These are phyloP conservation scores for Terebella lapidaria DNA, from an alignment of 2,888 invertebrate genomes.

Conservation along the genomic window DNA sequence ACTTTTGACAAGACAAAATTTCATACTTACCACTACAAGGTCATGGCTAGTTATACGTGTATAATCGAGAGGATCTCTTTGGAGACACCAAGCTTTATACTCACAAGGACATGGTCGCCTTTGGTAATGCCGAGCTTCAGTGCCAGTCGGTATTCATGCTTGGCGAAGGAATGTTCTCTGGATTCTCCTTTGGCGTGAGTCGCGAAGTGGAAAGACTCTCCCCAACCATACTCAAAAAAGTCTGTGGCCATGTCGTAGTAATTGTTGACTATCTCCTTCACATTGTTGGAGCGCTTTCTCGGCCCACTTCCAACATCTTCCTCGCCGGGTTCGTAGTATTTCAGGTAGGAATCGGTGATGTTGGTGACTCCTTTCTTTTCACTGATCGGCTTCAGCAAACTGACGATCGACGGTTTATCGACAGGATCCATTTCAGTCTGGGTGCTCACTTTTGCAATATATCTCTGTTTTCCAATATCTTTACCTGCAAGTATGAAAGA, in stretches of 20 bases:
- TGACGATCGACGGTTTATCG: not conserved
- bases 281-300: not conserved
- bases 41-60: no score
- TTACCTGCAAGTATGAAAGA: no score
- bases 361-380: not conserved
- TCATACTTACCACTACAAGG: no score
- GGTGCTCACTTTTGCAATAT: no score
- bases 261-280: not conserved
- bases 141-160: constrained; percentile 23
- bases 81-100: no score
- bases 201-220: constrained; percentile 25
- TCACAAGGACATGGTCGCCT: constrained; percentile 20
- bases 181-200: constrained; percentile 18
- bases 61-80: no score
- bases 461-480: no score
- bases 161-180: constrained; percentile 19
- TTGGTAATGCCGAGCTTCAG: constrained; percentile 17
- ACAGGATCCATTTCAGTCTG: not conserved
- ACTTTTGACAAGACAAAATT: no score
- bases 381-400: not conserved
- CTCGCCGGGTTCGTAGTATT: not conserved
- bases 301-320: not conserved
- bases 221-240: constrained; percentile 29
- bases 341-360: not conserved
- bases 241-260: constrained; percentile 26